A percentile compares a stretch with the other conserved stretches of the same genome.
phyloP scores from a whole-genome alignment of 1,140 invertebrate species.

The Chlorops oryzae region DNA sequence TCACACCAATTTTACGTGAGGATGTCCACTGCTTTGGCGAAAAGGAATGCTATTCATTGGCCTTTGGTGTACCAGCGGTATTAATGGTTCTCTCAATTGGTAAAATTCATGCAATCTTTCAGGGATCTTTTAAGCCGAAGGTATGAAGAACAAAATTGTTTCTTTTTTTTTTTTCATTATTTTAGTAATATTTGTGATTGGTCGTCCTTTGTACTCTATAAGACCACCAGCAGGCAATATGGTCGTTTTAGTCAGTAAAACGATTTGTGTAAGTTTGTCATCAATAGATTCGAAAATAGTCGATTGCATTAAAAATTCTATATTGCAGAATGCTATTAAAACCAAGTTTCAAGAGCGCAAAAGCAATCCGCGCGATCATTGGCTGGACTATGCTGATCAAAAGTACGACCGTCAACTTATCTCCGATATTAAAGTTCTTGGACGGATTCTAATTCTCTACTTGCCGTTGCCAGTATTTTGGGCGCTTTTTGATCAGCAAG shows the following conservation, averaged over 20 bases:
- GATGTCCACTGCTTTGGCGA: conserved; percentile 77
- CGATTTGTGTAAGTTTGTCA: conserved; percentile 67
- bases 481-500: conserved; percentile 78
- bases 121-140: neutral
- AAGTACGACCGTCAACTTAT: conserved; percentile 62
- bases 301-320: conserved; percentile 47
- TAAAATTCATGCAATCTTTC: conserved; percentile 64
- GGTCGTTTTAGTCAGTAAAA: conserved; percentile 70
- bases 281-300: neutral
- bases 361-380: conserved; percentile 57
- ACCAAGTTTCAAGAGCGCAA: conserved; percentile 56
- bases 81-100: conserved; percentile 73
- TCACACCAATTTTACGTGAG: conserved; percentile 81
- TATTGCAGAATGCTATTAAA: conserved; percentile 62
- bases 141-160: neutral
- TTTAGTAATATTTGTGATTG: conserved; percentile 75
- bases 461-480: conserved; percentile 77
- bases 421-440: conserved; percentile 62
- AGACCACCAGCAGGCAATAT: conserved; percentile 79
- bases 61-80: conserved; percentile 85
- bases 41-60: conserved; percentile 79
- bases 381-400: conserved; percentile 76
- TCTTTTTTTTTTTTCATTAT: conserved; percentile 54
- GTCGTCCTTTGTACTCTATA: conserved; percentile 72
- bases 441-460: conserved; percentile 67